Conservation (phyloP, 2,113 vertebrate genomes). For the Cyprinodon variegatus region DNA sequence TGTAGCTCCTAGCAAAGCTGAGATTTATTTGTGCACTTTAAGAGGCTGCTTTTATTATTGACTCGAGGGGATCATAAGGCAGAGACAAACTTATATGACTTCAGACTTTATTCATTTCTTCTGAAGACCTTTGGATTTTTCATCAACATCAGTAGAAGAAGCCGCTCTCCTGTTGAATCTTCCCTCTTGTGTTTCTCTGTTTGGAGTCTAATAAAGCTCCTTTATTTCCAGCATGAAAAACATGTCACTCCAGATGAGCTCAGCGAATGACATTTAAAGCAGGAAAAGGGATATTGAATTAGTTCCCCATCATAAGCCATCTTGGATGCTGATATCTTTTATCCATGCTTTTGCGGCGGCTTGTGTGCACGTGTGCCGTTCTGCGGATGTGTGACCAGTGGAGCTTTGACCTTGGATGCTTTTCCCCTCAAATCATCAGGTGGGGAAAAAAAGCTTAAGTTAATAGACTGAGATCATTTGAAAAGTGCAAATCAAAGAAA, state of each 20-base stretch:
- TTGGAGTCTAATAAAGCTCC: slow-evolving; percentile 71
- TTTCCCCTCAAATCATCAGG: slow-evolving; percentile 44
- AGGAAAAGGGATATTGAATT: slow-evolving; percentile 80
- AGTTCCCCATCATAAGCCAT: slow-evolving; percentile 79
- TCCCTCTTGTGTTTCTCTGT: slow-evolving; percentile 19
- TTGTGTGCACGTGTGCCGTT: slow-evolving; percentile 8
- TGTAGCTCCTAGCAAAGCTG: slow-evolving; percentile 7
- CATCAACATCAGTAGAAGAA: slow-evolving; percentile 39
- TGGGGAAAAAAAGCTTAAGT: slow-evolving; percentile 1
- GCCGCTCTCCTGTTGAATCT: slow-evolving; percentile 5
- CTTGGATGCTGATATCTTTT: slow-evolving; percentile 58
- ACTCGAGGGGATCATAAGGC: slow-evolving; percentile 36
- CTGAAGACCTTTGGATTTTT: slow-evolving; percentile 70
- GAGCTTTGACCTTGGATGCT: slow-evolving; percentile 29
- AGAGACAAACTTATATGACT: slow-evolving; percentile 49
- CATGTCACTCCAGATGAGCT: slow-evolving; percentile 81
- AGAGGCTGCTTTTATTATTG: slow-evolving; percentile 21
- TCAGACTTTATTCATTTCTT: slow-evolving; percentile 57
- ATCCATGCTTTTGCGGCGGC: slow-evolving; percentile 35
- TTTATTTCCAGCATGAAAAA: slow-evolving; percentile 80
- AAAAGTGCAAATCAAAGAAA: slow-evolving; percentile 34
- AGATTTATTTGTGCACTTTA: slow-evolving; percentile 26
- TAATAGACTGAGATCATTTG: slow-evolving; percentile 15
- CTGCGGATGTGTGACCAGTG: neutral
- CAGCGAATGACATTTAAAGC: slow-evolving; percentile 83